phyloP scores from a whole-genome alignment of 2,888 invertebrate genomes.

The Rotaria socialis region DNA sequence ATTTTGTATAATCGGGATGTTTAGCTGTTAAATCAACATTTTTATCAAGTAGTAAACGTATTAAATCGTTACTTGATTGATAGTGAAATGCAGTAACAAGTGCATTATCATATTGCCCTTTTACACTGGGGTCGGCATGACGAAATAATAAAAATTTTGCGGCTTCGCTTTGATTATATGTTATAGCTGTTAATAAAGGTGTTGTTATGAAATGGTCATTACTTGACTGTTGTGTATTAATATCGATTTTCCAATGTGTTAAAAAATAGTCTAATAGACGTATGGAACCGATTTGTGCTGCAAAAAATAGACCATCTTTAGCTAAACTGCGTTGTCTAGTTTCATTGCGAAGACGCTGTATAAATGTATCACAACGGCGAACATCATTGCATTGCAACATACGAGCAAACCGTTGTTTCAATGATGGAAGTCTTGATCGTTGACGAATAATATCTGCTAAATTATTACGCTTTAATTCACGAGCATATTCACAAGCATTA shows the following conservation, averaged over 20 bases:
- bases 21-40: conserved; percentile 40
- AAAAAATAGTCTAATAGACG: conserved; percentile 43
- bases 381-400: not conserved
- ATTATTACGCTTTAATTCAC: not conserved
- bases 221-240: not conserved
- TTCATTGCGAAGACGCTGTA: not conserved
- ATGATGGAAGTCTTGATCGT: not conserved
- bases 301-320: conserved; percentile 35
- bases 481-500: not conserved
- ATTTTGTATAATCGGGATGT: conserved; percentile 38
- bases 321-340: not conserved
- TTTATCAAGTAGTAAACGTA: conserved; percentile 43
- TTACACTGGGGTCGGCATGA: conserved; percentile 16
- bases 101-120: conserved; percentile 40
- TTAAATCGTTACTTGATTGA: conserved; percentile 38
- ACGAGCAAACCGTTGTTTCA: not conserved
- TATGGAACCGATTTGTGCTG: conserved; percentile 38
- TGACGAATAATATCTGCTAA: not conserved
- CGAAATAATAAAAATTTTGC: conserved; percentile 45
- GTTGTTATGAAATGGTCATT: conserved; percentile 25
- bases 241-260: conserved; percentile 30
- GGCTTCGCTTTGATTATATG: conserved; percentile 38
- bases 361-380: not conserved
- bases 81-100: conserved; percentile 42
- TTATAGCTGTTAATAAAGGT: conserved; percentile 37